These are phyloP conservation scores for Parnassius orleans DNA, from an alignment of 2,888 invertebrate species.

Conservation along the genomic window DNA sequence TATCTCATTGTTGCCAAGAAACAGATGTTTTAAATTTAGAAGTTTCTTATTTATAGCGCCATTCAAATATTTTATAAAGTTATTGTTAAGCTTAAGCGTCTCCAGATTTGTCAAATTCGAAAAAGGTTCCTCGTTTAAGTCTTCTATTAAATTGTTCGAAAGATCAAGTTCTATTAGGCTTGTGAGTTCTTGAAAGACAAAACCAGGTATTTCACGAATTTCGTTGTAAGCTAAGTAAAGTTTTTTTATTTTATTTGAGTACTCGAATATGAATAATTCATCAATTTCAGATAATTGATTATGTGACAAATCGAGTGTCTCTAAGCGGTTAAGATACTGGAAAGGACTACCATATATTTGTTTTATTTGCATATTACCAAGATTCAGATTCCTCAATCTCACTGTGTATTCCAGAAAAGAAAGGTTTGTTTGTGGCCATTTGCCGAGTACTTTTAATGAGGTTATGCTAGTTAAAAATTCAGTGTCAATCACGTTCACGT, in stretches of 20 bases:
- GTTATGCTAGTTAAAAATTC: constrained; percentile 52
- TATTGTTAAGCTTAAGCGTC: constrained; percentile 55
- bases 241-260: constrained; percentile 47
- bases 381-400: constrained; percentile 46
- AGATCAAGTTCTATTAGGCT: constrained; percentile 60
- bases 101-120: constrained; percentile 54
- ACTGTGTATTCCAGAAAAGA: constrained; percentile 52
- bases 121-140: constrained; percentile 59
- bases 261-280: constrained; percentile 55
- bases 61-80: constrained; percentile 60
- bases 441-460: constrained; percentile 46
- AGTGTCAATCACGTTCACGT: constrained; percentile 38
- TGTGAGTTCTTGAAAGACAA: constrained; percentile 52
- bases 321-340: constrained; percentile 45
- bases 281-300: constrained; percentile 51
- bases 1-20: constrained; percentile 56
- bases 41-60: constrained; percentile 61
- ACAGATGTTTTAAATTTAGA: constrained; percentile 57
- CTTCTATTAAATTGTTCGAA: constrained; percentile 53
- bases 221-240: constrained; percentile 53
- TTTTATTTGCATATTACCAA: constrained; percentile 48
- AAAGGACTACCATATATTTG: constrained; percentile 50
- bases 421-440: constrained; percentile 48
- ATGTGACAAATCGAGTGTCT: constrained; percentile 53
- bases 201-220: constrained; percentile 47